phyloP scores from a whole-genome alignment of 2,797 vertebrate genomes.

The Tragopan temminckii region DNA sequence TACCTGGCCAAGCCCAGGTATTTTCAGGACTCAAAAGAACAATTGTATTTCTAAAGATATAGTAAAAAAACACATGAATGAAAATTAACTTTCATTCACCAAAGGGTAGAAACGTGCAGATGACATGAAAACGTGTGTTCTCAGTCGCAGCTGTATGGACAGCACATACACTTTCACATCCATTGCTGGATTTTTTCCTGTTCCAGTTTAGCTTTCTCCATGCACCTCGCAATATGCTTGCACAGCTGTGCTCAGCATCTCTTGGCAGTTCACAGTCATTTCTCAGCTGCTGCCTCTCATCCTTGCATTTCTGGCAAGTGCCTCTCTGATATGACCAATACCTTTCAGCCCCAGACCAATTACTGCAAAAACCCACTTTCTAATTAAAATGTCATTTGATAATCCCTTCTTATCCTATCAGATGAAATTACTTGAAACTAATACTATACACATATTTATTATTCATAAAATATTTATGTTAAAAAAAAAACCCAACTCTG shows the following conservation, averaged over 20 bases:
- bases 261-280: neutral
- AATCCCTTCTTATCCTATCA: neutral
- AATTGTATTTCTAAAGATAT: neutral
- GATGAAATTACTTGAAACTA: neutral
- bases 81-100: neutral
- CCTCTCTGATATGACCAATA: neutral
- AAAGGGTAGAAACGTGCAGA: neutral
- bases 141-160: neutral
- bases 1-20: neutral
- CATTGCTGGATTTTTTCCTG: neutral
- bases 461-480: neutral
- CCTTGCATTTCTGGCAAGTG: neutral
- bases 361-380: neutral
- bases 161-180: neutral
- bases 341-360: neutral
- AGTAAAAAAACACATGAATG: neutral
- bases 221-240: neutral
- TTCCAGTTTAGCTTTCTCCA: neutral
- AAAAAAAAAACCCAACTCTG: neutral
- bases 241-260: neutral
- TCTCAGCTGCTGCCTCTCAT: fast-evolving
- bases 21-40: neutral
- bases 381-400: neutral
- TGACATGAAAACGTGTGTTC: neutral
- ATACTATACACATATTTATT: neutral